Conservation (phyloP, 2,888 invertebrate genomes). For the Capitulum mitella region DNA sequence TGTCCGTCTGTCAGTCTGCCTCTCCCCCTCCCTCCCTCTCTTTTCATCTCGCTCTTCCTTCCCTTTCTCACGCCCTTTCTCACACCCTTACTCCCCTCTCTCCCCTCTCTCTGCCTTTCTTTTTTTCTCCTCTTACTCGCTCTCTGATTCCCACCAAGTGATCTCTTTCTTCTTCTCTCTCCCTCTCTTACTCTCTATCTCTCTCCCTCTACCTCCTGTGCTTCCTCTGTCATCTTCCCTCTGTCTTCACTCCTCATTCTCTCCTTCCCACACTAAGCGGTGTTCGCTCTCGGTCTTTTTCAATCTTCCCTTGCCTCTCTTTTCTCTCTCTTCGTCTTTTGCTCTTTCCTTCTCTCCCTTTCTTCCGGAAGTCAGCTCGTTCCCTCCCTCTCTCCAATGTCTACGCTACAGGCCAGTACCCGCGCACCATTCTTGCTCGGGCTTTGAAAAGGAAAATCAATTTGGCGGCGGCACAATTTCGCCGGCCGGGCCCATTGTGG, state of each 20-base stretch:
- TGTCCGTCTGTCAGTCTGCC: too few species aligned
- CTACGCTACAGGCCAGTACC: not conserved
- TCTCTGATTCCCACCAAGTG: too few species aligned
- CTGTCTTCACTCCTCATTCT: too few species aligned
- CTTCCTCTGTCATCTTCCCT: not conserved
- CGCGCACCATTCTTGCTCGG: not conserved
- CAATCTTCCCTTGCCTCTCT: not conserved
- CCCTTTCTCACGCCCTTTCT: not conserved
- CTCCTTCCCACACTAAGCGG: too few species aligned
- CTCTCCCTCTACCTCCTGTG: too few species aligned
- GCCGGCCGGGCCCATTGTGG: not conserved
- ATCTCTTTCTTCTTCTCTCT: not conserved
- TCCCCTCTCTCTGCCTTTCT: not conserved
- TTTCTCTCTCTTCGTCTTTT: too few species aligned
- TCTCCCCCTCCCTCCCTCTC: not conserved
- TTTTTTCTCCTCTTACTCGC: not conserved
- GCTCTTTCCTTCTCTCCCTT: not conserved
- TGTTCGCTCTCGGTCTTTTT: not conserved
- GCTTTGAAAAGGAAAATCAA: conserved; percentile 21
- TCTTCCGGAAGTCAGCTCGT: not conserved
- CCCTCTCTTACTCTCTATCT: not conserved
- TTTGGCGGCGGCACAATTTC: conserved; percentile 18
- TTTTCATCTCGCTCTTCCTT: not conserved
- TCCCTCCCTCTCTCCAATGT: not conserved
- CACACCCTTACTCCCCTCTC: too few species aligned